A percentile compares a stretch with the other conserved stretches of the same genome.
Conservation (phyloP, 1,140 invertebrate genomes). For the Lethocerus indicus region DNA sequence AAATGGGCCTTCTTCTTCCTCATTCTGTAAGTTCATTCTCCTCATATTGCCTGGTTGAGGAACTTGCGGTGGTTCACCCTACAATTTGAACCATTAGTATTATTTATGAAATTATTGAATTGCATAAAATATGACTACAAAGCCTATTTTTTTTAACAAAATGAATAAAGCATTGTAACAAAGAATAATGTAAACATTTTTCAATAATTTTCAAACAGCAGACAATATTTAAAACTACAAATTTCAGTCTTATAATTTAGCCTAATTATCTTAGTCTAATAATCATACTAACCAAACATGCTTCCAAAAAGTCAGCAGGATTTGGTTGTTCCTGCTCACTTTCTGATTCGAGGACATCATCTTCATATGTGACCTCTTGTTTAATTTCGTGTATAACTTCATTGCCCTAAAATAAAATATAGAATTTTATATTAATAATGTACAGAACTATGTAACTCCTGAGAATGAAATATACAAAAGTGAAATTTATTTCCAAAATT, state of each 20-base stretch:
- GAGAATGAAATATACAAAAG: background rate
- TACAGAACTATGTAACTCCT: background rate
- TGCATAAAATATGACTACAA: background rate
- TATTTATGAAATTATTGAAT: too few relatives aligned
- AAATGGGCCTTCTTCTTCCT: constrained; percentile 11
- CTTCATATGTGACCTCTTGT: background rate
- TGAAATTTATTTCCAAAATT: too few relatives aligned
- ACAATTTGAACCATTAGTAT: too few relatives aligned
- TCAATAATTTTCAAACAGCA: background rate
- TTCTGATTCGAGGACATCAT: constrained; percentile 3
- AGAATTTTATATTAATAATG: background rate
- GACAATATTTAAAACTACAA: background rate
- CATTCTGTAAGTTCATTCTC: too few relatives aligned
- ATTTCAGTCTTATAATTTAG: background rate
- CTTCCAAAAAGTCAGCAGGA: constrained; percentile 18
- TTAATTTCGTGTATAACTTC: background rate
- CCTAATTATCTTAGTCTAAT: too few relatives aligned
- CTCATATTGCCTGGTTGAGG: background rate
- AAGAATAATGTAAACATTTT: background rate
- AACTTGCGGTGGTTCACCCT: constrained; percentile 4
- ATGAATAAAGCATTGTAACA: background rate
- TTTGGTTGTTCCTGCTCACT: constrained; percentile 12
- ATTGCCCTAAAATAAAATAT: background rate
- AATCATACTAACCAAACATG: constrained; percentile 14
- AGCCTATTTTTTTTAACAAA: background rate